Evolutionary conservation across 2,888 invertebrate genomes (phyloP), one percentile per base, ranked within the genome.

Genomic region (Ecdyonurus torrentis): DNA sequence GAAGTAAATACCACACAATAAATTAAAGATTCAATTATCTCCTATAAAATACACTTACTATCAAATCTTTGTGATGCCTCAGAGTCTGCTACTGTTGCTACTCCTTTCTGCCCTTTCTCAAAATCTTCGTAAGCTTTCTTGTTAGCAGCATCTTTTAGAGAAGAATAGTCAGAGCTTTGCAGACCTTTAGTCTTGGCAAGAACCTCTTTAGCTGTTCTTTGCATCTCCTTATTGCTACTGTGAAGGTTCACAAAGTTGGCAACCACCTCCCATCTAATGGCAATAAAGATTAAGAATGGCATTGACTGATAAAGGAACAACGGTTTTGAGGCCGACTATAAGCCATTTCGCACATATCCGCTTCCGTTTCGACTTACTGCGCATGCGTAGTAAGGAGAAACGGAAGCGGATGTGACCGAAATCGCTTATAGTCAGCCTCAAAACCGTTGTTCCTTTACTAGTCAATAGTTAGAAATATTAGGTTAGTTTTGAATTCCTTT

Each of bases 211-310:
- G 96, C 90, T 62, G 83, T 85, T 67, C 91, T 86, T 59, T 79
- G 79, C 63, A 80, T 79, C 0, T 81, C 80, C 10, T 67, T 66
- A 19, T 81, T 83, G 23, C 77, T 82, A 70, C 83, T 83, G 69
- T 91, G 91, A 70, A 94, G 95, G 74, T 93, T 93, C 63, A 99
- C 85, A 73, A 96, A 99, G 72, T 92, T 90, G 0, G 97, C 91
- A 2, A 99, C 93, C 0, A 96, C 93, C 60, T 95, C 93, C 91
- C 91, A 90, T 55, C 79, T 77, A n/a, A n/a, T n/a, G n/a, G n/a
- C n/a, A n/a, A n/a, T n/a, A n/a, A n/a, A n/a, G n/a, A n/a, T n/a
- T n/a, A n/a, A n/a, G n/a, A n/a, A n/a, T n/a, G n/a, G n/a, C n/a
- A n/a, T n/a, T n/a, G n/a, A n/a, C n/a, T n/a, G n/a, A n/a, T n/a